A percentile compares a stretch with the other conserved stretches of the same genome.
Evolutionary conservation across 2,888 invertebrate genomes (phyloP).

Genomic region (Thumatha senex): DNA sequence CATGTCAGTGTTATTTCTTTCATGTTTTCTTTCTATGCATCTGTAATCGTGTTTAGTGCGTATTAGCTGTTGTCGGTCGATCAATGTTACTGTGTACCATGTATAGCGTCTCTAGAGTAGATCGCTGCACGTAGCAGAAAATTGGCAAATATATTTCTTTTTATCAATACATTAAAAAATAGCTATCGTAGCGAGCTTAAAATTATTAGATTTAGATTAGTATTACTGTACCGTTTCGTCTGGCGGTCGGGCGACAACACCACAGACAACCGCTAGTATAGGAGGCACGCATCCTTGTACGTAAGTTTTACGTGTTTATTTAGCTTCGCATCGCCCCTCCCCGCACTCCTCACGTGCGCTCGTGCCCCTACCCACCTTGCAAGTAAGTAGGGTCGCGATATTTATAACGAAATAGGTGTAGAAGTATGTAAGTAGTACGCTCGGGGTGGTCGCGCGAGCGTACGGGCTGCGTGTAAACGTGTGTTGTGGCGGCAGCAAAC

Average conservation of each 20-base stretch:
- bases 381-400: not conserved
- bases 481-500: conserved; percentile 45
- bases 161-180: too few species aligned
- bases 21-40: conserved; percentile 29
- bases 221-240: not conserved
- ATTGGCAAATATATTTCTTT: not conserved
- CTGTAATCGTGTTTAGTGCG: conserved; percentile 11
- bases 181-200: conserved; percentile 14
- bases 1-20: conserved; percentile 13
- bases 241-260: conserved; percentile 29
- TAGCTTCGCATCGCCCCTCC: conserved; percentile 65
- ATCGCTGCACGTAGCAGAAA: conserved; percentile 14
- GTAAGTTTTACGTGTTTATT: conserved; percentile 47
- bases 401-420: not conserved
- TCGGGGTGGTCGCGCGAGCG: conserved; percentile 14
- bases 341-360: conserved; percentile 50
- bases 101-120: conserved; percentile 20
- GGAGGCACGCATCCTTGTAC: conserved; percentile 37
- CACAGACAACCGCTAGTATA: conserved; percentile 21
- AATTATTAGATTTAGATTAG: conserved; percentile 8
- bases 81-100: not conserved
- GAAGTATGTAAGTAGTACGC: not conserved
- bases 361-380: conserved; percentile 33
- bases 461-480: conserved; percentile 15
- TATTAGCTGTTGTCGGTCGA: conserved; percentile 30